Conservation (phyloP, 2,888 invertebrate genomes). For the Eilema griseolum region DNA sequence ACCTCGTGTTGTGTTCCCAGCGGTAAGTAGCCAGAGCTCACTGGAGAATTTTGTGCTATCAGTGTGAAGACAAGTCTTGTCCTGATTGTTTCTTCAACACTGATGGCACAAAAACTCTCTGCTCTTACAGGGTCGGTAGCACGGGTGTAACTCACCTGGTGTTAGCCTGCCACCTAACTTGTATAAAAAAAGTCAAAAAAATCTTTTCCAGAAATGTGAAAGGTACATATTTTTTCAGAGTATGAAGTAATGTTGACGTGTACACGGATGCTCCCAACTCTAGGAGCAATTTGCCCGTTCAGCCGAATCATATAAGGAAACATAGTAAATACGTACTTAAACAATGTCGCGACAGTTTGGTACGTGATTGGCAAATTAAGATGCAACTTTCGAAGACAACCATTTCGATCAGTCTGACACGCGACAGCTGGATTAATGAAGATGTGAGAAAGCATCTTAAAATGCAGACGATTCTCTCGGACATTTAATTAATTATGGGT, state of each 20-base stretch:
- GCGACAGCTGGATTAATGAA: conserved; percentile 1
- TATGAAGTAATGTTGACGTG: not conserved
- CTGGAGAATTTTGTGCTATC: too few species aligned
- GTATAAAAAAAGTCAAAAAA: too few species aligned
- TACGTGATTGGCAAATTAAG: conserved; percentile 4
- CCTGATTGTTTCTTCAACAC: too few species aligned
- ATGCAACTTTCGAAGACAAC: conserved; percentile 1
- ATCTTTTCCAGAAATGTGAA: too few species aligned
- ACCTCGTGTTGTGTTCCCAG: too few species aligned
- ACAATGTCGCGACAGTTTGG: not conserved
- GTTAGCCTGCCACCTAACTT: too few species aligned
- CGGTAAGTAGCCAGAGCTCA: too few species aligned
- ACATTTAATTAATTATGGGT: not conserved
- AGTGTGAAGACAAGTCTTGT: too few species aligned
- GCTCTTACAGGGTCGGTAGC: too few species aligned
- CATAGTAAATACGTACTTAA: not conserved
- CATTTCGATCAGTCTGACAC: not conserved
- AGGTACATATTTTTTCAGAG: too few species aligned
- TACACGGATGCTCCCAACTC: not conserved
- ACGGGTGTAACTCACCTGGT: too few species aligned
- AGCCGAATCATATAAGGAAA: not conserved
- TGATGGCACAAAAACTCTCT: too few species aligned
- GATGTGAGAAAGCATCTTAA: conserved; percentile 1
- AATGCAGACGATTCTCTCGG: not conserved
- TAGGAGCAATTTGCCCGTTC: not conserved